Conservation (phyloP, 1,140 invertebrate species). For the Sminthurinus signatus region DNA sequence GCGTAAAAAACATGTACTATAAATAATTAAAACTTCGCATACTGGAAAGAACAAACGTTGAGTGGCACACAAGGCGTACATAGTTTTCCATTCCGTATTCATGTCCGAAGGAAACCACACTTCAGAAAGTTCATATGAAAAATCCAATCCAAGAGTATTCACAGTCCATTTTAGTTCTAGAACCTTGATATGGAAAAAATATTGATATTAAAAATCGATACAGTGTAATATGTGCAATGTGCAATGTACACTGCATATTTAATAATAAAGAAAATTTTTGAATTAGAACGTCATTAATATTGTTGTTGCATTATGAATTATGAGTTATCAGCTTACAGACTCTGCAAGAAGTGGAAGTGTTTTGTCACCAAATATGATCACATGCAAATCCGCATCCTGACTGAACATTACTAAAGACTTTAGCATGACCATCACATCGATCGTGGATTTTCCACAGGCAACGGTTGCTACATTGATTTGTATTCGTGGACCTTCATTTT, state of each 20-base stretch:
- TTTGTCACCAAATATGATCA: constrained; percentile 62
- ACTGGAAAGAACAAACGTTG: constrained; percentile 87
- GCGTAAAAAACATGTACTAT: constrained; percentile 23
- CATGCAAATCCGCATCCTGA: constrained; percentile 51
- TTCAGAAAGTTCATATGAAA: constrained; percentile 65
- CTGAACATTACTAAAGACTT: constrained; percentile 78
- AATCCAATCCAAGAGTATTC: constrained; percentile 56
- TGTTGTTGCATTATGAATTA: too few relatives aligned
- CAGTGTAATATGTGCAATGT: too few relatives aligned
- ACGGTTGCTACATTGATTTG: constrained; percentile 53
- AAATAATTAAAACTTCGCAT: constrained; percentile 36
- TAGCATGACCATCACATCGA: constrained; percentile 73
- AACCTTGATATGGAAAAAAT: constrained; percentile 17
- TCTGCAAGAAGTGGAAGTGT: neutral
- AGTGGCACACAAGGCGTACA: constrained; percentile 89
- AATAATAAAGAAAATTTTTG: too few relatives aligned
- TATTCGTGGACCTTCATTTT: neutral
- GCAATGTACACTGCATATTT: too few relatives aligned
- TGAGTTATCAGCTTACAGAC: neutral
- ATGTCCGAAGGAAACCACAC: constrained; percentile 67
- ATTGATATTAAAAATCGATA: too few relatives aligned
- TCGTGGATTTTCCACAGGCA: constrained; percentile 60
- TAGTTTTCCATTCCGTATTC: constrained; percentile 68
- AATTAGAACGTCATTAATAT: too few relatives aligned
- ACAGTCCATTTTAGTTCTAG: constrained; percentile 56